Evolutionary conservation across 2,797 vertebrate genomes (phyloP).

Genomic region (Pseudomugil gertrudae): DNA sequence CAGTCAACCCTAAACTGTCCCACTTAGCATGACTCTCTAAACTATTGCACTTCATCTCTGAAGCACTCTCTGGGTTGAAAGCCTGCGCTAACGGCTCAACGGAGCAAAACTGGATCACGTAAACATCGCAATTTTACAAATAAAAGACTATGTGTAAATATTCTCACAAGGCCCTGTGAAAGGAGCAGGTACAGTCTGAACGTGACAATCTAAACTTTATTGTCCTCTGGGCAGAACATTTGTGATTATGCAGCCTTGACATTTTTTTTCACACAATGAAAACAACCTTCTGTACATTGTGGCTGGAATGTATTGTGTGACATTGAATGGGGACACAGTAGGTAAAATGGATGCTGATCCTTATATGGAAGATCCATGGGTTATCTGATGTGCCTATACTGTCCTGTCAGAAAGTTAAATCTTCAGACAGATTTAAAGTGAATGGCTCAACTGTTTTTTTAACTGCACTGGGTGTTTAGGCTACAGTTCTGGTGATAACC

Average conservation of each 20-base stretch:
- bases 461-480: slow-evolving; percentile 54
- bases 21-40: slow-evolving; percentile 62
- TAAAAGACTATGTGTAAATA: slow-evolving; percentile 28
- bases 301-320: slow-evolving; percentile 69
- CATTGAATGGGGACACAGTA: slow-evolving; percentile 65
- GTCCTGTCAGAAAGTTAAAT: slow-evolving; percentile 35
- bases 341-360: slow-evolving; percentile 66
- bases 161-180: slow-evolving; percentile 35
- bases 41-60: slow-evolving; percentile 50
- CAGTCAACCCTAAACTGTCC: slow-evolving; percentile 59
- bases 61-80: slow-evolving; percentile 36
- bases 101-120: slow-evolving; percentile 29
- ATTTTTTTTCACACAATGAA: slow-evolving; percentile 58
- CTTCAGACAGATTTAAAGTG: slow-evolving; percentile 34
- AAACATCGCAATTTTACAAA: slow-evolving; percentile 50
- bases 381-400: slow-evolving; percentile 44
- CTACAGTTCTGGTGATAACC: slow-evolving; percentile 58
- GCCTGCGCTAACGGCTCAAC: slow-evolving; percentile 40
- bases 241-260: slow-evolving; percentile 57
- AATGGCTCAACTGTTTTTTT: slow-evolving; percentile 34
- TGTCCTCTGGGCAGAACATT: slow-evolving; percentile 2
- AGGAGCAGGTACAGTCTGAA: slow-evolving; percentile 28
- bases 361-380: slow-evolving; percentile 31
- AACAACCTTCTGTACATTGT: slow-evolving; percentile 69
- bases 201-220: slow-evolving; percentile 33